These are phyloP conservation scores for Otis tarda DNA, from an alignment of 2,113 vertebrate species.

Conservation along the genomic window DNA sequence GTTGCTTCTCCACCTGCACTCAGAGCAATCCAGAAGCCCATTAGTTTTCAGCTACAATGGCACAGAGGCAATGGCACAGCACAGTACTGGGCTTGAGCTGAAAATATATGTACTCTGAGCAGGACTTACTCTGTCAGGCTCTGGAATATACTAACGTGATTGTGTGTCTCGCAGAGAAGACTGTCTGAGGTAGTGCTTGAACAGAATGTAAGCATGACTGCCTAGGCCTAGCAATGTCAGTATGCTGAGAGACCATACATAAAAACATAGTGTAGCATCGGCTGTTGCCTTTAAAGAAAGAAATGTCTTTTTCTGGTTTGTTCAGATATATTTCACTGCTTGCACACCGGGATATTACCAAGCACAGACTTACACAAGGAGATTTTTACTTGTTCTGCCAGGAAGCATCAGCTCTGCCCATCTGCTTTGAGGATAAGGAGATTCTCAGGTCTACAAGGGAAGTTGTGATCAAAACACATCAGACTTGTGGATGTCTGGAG, in stretches of 20 bases:
- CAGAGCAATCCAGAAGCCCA: not conserved
- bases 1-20: not conserved
- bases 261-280: not conserved
- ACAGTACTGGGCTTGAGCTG: not conserved
- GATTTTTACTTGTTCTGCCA: not conserved
- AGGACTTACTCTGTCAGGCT: not conserved
- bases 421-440: not conserved
- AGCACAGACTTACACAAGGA: not conserved
- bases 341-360: not conserved
- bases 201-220: not conserved
- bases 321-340: not conserved
- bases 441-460: not conserved
- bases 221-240: not conserved
- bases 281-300: not conserved
- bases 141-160: not conserved
- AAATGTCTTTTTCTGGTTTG: not conserved
- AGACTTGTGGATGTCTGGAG: rapidly evolving
- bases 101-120: not conserved
- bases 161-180: not conserved
- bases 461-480: not conserved
- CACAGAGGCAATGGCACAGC: rapidly evolving
- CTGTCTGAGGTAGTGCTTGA: not conserved
- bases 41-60: not conserved
- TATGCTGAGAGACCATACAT: not conserved
- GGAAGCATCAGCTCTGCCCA: not conserved